phyloP scores from a whole-genome alignment of 1,140 invertebrate species.

The Ephestia elutella region DNA sequence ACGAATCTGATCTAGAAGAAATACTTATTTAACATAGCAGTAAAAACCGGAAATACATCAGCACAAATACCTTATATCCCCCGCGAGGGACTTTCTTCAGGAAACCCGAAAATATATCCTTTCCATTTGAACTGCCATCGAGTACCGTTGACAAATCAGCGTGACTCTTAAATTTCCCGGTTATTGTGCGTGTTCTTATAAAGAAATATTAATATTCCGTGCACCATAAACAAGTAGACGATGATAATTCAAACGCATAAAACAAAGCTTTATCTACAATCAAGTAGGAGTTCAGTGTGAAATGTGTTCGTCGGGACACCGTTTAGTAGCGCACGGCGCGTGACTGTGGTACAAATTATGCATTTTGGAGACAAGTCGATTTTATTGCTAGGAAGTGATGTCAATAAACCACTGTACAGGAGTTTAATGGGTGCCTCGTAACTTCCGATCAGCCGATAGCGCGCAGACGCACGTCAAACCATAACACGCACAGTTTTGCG shows the following conservation, averaged over 20 bases:
- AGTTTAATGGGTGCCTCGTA: slow-evolving; percentile 61
- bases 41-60: too few species aligned
- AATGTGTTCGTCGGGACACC: slow-evolving; percentile 69
- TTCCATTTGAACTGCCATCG: background rate
- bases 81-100: background rate
- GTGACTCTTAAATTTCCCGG: slow-evolving; percentile 1
- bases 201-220: slow-evolving; percentile 60
- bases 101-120: background rate
- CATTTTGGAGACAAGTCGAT: slow-evolving; percentile 68
- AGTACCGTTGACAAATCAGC: background rate
- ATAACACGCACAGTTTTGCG: background rate
- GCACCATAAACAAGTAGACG: slow-evolving; percentile 57
- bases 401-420: slow-evolving; percentile 66
- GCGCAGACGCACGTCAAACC: slow-evolving; percentile 10
- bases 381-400: slow-evolving; percentile 71
- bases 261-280: slow-evolving; percentile 69
- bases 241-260: slow-evolving; percentile 66
- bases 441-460: slow-evolving; percentile 51
- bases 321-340: slow-evolving; percentile 68
- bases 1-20: too few species aligned
- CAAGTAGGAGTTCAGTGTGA: slow-evolving; percentile 61
- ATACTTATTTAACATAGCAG: too few species aligned
- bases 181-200: slow-evolving; percentile 43
- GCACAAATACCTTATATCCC: too few species aligned
- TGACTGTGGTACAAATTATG: slow-evolving; percentile 71